A percentile compares a stretch with the other conserved stretches of the same genome.
These are phyloP conservation scores for Aurelia aurita complex sp. Pacific DNA, from an alignment of 30 jellyfish, hydroid and myxozoan genomes.

Conservation along the genomic window DNA sequence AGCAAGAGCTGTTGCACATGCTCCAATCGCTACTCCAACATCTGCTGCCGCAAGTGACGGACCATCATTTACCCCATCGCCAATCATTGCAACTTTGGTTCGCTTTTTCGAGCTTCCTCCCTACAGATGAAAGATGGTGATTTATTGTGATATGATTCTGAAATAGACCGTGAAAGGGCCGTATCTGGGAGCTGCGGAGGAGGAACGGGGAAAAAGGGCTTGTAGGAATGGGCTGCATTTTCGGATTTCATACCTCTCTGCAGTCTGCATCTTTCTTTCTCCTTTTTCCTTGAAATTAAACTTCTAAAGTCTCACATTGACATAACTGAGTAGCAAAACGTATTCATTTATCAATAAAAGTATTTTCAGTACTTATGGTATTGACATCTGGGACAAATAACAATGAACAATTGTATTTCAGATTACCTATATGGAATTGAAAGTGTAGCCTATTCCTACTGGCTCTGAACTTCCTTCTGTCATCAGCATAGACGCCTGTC, in stretches of 20 bases:
- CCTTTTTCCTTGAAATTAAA: background rate
- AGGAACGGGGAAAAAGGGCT: background rate
- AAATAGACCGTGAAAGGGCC: background rate
- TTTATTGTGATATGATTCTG: background rate
- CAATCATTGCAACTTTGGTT: slow-evolving; percentile 83
- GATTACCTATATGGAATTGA: no score
- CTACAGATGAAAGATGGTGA: background rate
- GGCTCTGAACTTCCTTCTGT: no score
- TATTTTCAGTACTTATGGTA: no score
- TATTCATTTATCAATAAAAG: no score
- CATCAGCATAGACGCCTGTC: no score
- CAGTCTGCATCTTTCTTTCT: background rate
- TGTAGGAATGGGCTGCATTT: background rate
- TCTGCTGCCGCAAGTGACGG: slow-evolving; percentile 97
- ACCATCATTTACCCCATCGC: slow-evolving; percentile 97
- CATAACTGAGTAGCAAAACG: no score
- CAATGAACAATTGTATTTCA: no score
- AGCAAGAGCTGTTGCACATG: slow-evolving; percentile 93
- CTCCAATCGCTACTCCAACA: slow-evolving; percentile 97
- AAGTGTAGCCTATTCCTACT: no score
- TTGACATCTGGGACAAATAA: no score
- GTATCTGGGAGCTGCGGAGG: background rate
- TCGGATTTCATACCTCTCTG: background rate
- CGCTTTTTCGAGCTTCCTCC: slow-evolving; percentile 19
- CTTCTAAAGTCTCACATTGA: background rate